Percentiles rank a stretch among this genome's conserved stretches.
phyloP scores from a whole-genome alignment of 2,888 invertebrate species.

The Romanomermis culicivorax region DNA sequence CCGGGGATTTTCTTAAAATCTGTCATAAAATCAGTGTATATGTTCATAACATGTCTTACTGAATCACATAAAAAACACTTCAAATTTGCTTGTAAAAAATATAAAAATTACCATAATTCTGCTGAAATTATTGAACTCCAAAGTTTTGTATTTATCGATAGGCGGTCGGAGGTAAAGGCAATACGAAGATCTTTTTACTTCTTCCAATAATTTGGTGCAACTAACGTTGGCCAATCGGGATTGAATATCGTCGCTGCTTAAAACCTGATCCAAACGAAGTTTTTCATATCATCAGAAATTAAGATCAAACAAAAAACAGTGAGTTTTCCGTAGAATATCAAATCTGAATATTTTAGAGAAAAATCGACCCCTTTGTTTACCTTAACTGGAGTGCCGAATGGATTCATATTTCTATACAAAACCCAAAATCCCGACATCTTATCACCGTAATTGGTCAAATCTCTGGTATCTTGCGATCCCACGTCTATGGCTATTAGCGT shows the following conservation, averaged over 20 bases:
- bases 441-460: slow-evolving; percentile 93
- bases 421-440: slow-evolving; percentile 95
- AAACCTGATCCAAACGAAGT: no score
- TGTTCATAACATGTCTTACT: no score
- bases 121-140: slow-evolving; percentile 90
- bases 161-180: slow-evolving; percentile 96
- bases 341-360: no score
- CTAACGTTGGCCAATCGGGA: slow-evolving; percentile 91
- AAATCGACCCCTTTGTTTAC: neutral
- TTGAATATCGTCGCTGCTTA: slow-evolving; percentile 90
- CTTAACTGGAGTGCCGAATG: neutral
- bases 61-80: no score
- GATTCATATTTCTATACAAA: slow-evolving; percentile 47
- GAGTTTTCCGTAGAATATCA: no score
- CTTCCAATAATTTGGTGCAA: slow-evolving; percentile 83
- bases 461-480: slow-evolving; percentile 84
- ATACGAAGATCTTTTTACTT: slow-evolving; percentile 81
- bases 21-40: no score
- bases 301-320: neutral
- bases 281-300: no score
- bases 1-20: no score
- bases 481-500: slow-evolving; percentile 94
- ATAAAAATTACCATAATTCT: slow-evolving; percentile 45
- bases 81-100: no score
- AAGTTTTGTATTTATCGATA: slow-evolving; percentile 83